phyloP scores from a whole-genome alignment of 2,888 invertebrate genomes.

The Drosophila longiperda region DNA sequence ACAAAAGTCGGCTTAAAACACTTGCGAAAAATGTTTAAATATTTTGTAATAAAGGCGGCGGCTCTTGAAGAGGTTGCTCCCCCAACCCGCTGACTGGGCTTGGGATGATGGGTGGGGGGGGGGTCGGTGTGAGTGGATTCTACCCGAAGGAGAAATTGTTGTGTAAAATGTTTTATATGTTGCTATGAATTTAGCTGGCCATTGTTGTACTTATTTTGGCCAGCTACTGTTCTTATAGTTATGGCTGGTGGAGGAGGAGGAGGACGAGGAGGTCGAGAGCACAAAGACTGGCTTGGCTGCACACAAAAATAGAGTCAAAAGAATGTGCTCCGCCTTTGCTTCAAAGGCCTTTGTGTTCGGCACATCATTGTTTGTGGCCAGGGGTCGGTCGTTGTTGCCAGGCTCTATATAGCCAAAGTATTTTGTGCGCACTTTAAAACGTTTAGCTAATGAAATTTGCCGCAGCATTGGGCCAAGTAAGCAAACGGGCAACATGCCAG shows the following conservation, averaged over 20 bases:
- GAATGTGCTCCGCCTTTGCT: slow-evolving; percentile 73
- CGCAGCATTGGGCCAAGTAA: slow-evolving; percentile 52
- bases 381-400: slow-evolving; percentile 43
- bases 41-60: slow-evolving; percentile 73
- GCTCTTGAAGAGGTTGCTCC: slow-evolving; percentile 63
- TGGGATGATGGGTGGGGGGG: no score
- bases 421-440: slow-evolving; percentile 77
- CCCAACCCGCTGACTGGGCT: slow-evolving; percentile 34
- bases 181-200: slow-evolving; percentile 73
- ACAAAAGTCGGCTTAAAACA: slow-evolving; percentile 81
- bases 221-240: slow-evolving; percentile 19
- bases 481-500: slow-evolving; percentile 17
- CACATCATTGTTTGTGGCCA: slow-evolving; percentile 49
- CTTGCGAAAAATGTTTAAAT: slow-evolving; percentile 80
- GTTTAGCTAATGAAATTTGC: slow-evolving; percentile 80
- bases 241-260: slow-evolving; percentile 19
- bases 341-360: slow-evolving; percentile 64
- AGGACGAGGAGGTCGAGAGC: slow-evolving; percentile 22
- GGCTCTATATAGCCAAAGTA: slow-evolving; percentile 41
- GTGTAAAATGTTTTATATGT: slow-evolving; percentile 78
- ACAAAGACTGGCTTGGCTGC: slow-evolving; percentile 50
- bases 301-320: slow-evolving; percentile 73
- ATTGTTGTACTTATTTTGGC: slow-evolving; percentile 57
- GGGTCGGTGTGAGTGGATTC: neutral
- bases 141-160: slow-evolving; percentile 62